A percentile compares a stretch with the other conserved stretches of the same genome.
Evolutionary conservation across 2,888 invertebrate genomes (phyloP).

Genomic region (Leptinotarsa tumamoca): DNA sequence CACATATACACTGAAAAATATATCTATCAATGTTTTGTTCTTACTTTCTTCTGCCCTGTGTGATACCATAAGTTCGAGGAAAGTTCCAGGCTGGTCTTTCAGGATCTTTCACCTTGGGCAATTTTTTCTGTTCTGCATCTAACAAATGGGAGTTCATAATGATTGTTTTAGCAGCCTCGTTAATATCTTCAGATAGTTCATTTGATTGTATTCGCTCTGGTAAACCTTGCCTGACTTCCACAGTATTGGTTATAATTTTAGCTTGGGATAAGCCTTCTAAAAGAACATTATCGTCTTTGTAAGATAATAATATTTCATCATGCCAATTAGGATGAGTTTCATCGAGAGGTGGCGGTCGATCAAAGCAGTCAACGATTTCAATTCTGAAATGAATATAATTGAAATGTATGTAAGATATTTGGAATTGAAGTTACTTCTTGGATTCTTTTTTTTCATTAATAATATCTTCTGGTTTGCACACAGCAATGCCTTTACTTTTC

Average conservation of each 20-base stretch:
- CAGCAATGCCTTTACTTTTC: constrained; percentile 70
- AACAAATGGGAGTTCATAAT: constrained; percentile 76
- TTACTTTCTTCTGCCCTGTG: constrained; percentile 70
- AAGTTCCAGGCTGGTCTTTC: constrained; percentile 78
- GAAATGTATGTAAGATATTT: background rate
- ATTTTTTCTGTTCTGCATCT: constrained; percentile 83
- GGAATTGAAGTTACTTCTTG: constrained; percentile 49
- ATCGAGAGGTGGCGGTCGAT: constrained; percentile 66
- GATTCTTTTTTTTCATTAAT: constrained; percentile 65
- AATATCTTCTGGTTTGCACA: constrained; percentile 75
- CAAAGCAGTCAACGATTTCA: constrained; percentile 66
- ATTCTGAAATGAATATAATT: constrained; percentile 54
- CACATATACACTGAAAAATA: no score
- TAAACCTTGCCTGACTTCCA: constrained; percentile 73
- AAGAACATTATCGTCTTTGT: constrained; percentile 74
- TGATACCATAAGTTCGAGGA: constrained; percentile 81
- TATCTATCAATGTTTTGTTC: background rate
- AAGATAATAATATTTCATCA: constrained; percentile 71
- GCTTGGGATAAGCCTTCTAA: constrained; percentile 83
- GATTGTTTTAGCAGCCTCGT: constrained; percentile 74
- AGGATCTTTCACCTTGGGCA: constrained; percentile 80
- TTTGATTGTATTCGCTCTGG: constrained; percentile 71
- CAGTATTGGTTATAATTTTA: constrained; percentile 83
- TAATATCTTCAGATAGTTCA: constrained; percentile 69
- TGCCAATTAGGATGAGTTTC: constrained; percentile 77